Evolutionary conservation across 37 sponge, comb jelly and placozoan species (phyloP).

Genomic region (Tethya wilhelma): DNA sequence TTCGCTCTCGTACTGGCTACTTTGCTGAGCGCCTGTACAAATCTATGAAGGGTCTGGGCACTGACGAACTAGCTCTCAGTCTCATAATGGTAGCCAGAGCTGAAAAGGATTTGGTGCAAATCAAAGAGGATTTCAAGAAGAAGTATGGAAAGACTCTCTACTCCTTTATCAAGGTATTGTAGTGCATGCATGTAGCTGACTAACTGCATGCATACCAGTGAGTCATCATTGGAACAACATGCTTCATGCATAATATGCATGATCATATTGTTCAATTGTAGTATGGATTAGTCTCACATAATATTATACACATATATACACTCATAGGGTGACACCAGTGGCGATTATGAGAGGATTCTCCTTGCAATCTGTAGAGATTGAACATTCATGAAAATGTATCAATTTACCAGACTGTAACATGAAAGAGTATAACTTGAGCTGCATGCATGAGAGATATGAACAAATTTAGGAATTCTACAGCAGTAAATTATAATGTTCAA

Average conservation of each 20-base stretch:
- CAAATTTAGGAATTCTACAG: too few species aligned
- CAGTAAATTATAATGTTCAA: too few species aligned
- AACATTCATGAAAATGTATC: too few species aligned
- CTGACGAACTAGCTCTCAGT: constrained; percentile 76
- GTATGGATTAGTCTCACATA: not conserved
- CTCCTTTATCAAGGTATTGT: constrained; percentile 77
- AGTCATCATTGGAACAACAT: not conserved
- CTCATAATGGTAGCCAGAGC: constrained; percentile 84
- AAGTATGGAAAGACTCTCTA: constrained; percentile 76
- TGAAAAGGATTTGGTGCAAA: constrained; percentile 90
- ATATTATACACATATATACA: not conserved
- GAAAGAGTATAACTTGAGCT: too few species aligned
- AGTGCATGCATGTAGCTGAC: not conserved
- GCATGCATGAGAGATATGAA: too few species aligned
- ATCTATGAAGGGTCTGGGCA: constrained; percentile 87
- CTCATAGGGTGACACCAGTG: constrained; percentile 74
- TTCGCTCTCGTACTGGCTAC: constrained; percentile 49
- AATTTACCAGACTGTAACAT: too few species aligned
- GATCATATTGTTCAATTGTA: too few species aligned
- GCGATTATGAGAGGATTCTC: constrained; percentile 67
- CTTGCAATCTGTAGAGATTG: constrained; percentile 62
- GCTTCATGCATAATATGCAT: not conserved
- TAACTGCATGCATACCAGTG: not conserved
- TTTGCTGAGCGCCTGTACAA: constrained; percentile 81
- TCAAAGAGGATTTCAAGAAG: constrained; percentile 60